Conservation (phyloP, 1,140 invertebrate species). For the Eriocheir sinensis region DNA sequence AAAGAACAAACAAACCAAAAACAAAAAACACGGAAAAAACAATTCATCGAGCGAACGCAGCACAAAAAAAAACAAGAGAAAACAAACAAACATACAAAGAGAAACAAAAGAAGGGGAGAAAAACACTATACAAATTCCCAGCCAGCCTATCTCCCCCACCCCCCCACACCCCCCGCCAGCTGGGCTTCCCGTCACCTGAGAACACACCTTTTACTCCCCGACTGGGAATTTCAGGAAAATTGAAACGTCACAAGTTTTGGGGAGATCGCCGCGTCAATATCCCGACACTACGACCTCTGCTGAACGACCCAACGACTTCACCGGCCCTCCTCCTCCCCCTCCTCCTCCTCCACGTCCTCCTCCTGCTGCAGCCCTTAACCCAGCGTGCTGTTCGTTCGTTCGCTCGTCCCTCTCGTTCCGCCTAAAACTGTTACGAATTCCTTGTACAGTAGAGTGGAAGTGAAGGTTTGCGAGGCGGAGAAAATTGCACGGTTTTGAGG, state of each 20-base stretch:
- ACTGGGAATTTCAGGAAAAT: background rate
- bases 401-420: background rate
- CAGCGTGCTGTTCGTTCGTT: no score
- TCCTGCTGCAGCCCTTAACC: no score
- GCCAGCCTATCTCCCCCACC: background rate
- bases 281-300: background rate
- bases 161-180: no score
- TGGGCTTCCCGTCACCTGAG: background rate
- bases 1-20: no score
- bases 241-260: conserved; percentile 1
- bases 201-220: background rate
- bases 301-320: background rate
- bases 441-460: conserved; percentile 3
- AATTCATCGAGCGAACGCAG: no score
- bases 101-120: background rate
- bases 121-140: background rate
- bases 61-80: no score
- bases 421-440: conserved; percentile 3
- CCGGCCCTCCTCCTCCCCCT: background rate
- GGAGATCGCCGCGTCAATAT: background rate
- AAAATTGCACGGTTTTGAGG: background rate
- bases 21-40: background rate
- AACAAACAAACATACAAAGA: no score
- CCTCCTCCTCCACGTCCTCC: background rate
- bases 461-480: background rate